A percentile compares a stretch with the other conserved stretches of the same genome.
These are phyloP conservation scores for Remorina albescens DNA, from an alignment of 2,797 vertebrate species.

Conservation along the genomic window DNA sequence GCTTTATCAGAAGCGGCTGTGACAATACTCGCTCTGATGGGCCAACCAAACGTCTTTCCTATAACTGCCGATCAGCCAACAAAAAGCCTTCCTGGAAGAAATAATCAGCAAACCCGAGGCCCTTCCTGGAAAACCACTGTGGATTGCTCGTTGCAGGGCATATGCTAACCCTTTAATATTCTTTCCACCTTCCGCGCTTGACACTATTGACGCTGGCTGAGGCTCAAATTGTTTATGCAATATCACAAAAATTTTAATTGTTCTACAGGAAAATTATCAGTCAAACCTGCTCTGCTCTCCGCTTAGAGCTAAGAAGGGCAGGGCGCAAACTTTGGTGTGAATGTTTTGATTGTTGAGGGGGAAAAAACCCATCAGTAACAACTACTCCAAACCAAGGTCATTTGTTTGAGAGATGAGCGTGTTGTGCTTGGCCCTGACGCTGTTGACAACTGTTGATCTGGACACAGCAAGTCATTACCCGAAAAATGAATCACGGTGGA, in stretches of 20 bases:
- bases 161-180: constrained; percentile 60
- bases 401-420: constrained; percentile 63
- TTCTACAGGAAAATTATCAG: constrained; percentile 18
- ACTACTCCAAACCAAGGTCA: constrained; percentile 19
- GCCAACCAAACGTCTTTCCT: constrained; percentile 74
- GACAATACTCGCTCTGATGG: constrained; percentile 79
- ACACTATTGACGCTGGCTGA: constrained; percentile 57
- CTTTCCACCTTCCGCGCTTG: constrained; percentile 52
- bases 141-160: constrained; percentile 49
- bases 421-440: constrained; percentile 63
- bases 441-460: constrained; percentile 75
- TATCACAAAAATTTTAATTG: constrained; percentile 47
- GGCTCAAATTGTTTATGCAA: constrained; percentile 45
- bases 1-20: constrained; percentile 85
- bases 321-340: constrained; percentile 21
- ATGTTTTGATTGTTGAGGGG: constrained; percentile 50
- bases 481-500: constrained; percentile 80
- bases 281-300: background rate
- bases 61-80: constrained; percentile 71
- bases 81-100: constrained; percentile 80
- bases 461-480: constrained; percentile 66
- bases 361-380: background rate
- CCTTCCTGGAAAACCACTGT: constrained; percentile 77
- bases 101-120: constrained; percentile 71
- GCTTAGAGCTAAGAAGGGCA: background rate